These are phyloP conservation scores for Lathronympha strigana DNA, from an alignment of 2,888 invertebrate genomes.

Conservation along the genomic window DNA sequence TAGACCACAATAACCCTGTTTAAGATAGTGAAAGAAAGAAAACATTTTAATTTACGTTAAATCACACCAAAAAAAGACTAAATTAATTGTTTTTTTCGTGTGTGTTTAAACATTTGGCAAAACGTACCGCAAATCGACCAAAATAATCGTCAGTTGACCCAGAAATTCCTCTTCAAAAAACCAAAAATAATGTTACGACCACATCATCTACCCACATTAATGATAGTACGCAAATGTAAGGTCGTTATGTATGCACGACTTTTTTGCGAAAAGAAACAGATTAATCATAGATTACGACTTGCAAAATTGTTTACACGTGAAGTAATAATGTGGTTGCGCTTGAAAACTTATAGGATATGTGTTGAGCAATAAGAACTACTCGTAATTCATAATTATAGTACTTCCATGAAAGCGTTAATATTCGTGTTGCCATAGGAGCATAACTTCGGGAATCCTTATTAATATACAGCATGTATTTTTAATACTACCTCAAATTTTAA, in stretches of 20 bases:
- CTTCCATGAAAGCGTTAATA: background rate
- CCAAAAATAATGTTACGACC: too few species aligned
- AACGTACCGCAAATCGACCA: background rate
- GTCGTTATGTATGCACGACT: slow-evolving; percentile 33
- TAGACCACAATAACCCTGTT: too few species aligned
- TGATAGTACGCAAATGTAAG: slow-evolving; percentile 12
- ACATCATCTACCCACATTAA: slow-evolving; percentile 23
- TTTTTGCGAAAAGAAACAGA: slow-evolving; percentile 15
- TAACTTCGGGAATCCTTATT: too few species aligned
- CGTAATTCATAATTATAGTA: background rate
- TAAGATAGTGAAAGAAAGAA: too few species aligned
- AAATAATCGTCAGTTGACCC: slow-evolving; percentile 26
- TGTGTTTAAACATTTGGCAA: too few species aligned
- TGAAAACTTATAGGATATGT: background rate
- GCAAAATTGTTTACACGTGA: slow-evolving; percentile 14
- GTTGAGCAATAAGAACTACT: background rate
- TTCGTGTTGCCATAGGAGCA: too few species aligned
- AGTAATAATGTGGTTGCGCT: background rate
- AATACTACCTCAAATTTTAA: too few species aligned
- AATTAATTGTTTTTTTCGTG: too few species aligned
- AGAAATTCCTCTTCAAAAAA: too few species aligned
- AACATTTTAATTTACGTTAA: too few species aligned
- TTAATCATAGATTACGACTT: slow-evolving; percentile 41
- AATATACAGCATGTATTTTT: too few species aligned
- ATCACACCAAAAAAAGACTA: too few species aligned